A percentile compares a stretch with the other conserved stretches of the same genome.
Conservation (phyloP, 30 jellyfish, hydroid and myxozoan genomes). For the Mastigias papua region DNA sequence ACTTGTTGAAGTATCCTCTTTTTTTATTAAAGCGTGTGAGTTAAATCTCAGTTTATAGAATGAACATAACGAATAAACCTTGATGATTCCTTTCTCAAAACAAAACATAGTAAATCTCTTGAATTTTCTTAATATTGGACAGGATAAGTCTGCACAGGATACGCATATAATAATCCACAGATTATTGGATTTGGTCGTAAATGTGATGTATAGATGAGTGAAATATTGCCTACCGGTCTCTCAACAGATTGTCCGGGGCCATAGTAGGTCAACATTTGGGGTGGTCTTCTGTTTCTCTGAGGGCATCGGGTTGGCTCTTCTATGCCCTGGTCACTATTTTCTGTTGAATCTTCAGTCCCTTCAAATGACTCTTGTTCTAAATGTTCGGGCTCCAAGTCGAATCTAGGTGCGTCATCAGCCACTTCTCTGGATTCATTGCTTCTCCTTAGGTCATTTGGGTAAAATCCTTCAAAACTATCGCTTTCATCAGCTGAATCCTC, state of each 20-base stretch:
- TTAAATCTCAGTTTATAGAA: not conserved
- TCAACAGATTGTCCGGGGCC: not conserved
- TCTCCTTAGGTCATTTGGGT: not conserved
- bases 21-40: not conserved
- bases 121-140: not conserved
- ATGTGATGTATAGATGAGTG: not conserved
- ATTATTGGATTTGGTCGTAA: not conserved
- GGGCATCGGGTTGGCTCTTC: not conserved
- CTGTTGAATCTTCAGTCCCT: not conserved
- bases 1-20: not conserved
- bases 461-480: not conserved
- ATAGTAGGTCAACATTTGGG: not conserved
- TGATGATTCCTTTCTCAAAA: not conserved
- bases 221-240: not conserved
- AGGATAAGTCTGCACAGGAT: not conserved
- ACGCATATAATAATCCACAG: not conserved
- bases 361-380: not conserved
- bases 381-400: no score
- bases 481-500: not conserved
- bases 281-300: not conserved
- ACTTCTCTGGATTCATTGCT: not conserved
- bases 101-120: not conserved
- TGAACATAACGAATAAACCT: not conserved
- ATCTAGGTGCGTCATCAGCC: no score
- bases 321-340: not conserved